A percentile compares a stretch with the other conserved stretches of the same genome.
phyloP scores from a whole-genome alignment of 1,140 invertebrate genomes.

The Lepidurus arcticus region DNA sequence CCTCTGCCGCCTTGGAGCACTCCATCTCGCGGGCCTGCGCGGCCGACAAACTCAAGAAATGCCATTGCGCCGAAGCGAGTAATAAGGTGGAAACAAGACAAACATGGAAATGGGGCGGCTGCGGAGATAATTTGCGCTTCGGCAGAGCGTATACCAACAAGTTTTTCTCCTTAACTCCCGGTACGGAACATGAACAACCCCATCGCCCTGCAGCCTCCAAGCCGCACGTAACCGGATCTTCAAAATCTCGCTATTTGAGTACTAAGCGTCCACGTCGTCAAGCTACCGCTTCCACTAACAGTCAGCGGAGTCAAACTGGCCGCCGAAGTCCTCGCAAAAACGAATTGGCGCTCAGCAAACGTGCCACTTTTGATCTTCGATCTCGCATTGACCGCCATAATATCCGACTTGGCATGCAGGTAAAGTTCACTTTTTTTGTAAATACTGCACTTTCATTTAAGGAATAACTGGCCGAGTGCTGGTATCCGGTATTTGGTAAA shows the following conservation, averaged over 20 bases:
- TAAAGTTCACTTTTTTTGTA: neutral
- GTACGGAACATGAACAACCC: neutral
- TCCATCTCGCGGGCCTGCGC: slow-evolving; percentile 78
- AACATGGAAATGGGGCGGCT: slow-evolving; percentile 83
- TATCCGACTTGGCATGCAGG: slow-evolving; percentile 23
- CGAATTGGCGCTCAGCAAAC: slow-evolving; percentile 9
- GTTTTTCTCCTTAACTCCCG: slow-evolving; percentile 53
- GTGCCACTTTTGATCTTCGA: slow-evolving; percentile 10
- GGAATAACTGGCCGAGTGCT: too few species aligned
- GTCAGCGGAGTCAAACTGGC: neutral
- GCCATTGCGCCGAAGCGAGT: slow-evolving; percentile 64
- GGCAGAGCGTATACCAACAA: slow-evolving; percentile 74
- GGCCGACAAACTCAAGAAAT: slow-evolving; percentile 71
- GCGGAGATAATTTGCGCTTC: slow-evolving; percentile 80
- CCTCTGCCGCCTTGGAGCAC: slow-evolving; percentile 76
- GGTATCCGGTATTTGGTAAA: too few species aligned
- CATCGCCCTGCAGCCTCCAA: neutral
- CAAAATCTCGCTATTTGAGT: neutral
- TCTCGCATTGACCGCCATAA: slow-evolving; percentile 29
- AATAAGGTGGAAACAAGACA: slow-evolving; percentile 32
- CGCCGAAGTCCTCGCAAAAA: slow-evolving; percentile 19
- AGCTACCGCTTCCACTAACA: neutral
- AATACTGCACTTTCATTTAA: neutral
- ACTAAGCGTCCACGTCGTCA: neutral
- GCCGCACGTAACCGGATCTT: neutral